Conservation (phyloP, 2,113 vertebrate genomes). For the Tragulus kanchil region DNA sequence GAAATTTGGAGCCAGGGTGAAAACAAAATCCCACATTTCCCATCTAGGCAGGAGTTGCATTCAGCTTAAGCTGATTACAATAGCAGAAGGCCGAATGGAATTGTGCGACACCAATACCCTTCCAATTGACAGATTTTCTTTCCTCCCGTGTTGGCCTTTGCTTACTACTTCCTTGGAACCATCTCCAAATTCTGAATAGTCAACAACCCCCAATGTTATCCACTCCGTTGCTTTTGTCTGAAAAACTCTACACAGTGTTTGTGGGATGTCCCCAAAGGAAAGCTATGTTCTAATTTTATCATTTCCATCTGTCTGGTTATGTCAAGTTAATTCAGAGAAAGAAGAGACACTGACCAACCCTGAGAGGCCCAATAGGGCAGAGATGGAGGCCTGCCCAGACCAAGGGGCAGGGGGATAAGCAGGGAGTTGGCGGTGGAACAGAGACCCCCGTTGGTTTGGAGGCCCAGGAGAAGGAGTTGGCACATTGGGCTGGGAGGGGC, state of each 20-base stretch:
- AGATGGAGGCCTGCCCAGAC: constrained; percentile 71
- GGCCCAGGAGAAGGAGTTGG: not conserved
- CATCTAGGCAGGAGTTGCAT: constrained; percentile 53
- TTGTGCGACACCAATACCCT: constrained; percentile 65
- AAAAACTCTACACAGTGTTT: constrained; percentile 82
- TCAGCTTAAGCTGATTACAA: constrained; percentile 64
- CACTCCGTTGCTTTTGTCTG: constrained; percentile 79
- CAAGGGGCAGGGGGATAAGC: not conserved
- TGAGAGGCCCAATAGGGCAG: constrained; percentile 76
- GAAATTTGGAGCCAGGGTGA: constrained; percentile 72
- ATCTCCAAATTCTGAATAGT: constrained; percentile 80
- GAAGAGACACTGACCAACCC: constrained; percentile 79
- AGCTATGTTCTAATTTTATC: constrained; percentile 81
- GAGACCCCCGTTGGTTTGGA: not conserved
- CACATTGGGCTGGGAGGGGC: not conserved
- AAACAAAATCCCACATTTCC: constrained; percentile 65
- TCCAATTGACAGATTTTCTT: constrained; percentile 77
- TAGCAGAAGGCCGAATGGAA: constrained; percentile 69
- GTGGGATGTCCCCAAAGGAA: constrained; percentile 78
- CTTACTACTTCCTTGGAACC: constrained; percentile 84
- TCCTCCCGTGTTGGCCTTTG: constrained; percentile 77
- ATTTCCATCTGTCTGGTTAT: constrained; percentile 85
- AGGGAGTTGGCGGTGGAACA: too few species aligned
- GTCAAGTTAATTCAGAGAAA: constrained; percentile 83
- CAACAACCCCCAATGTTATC: constrained; percentile 81